A percentile compares a stretch with the other conserved stretches of the same genome.
Conservation (phyloP, 2,113 vertebrate genomes). For the Apodemus sylvaticus region DNA sequence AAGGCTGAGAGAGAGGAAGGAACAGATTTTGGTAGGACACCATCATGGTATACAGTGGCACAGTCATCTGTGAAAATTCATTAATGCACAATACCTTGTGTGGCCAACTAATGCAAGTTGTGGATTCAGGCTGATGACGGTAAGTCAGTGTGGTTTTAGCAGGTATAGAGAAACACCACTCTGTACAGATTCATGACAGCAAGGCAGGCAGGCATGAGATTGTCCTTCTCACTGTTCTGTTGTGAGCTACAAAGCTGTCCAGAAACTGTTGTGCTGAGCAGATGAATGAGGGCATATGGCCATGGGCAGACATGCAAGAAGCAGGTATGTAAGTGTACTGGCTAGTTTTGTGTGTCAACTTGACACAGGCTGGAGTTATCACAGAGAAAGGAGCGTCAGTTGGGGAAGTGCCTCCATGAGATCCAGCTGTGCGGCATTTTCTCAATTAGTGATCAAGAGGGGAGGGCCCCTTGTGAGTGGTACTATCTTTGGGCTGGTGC, state of each 20-base stretch:
- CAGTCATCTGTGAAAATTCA: neutral
- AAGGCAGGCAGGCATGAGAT: neutral
- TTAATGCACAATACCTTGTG: neutral
- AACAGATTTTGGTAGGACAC: fast-evolving
- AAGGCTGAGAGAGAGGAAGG: neutral
- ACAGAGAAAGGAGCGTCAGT: too few relatives aligned
- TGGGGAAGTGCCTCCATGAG: too few relatives aligned
- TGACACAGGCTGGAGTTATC: too few relatives aligned
- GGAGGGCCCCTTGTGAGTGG: too few relatives aligned
- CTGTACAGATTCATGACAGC: neutral
- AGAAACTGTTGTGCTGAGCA: neutral
- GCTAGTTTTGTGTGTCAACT: too few relatives aligned
- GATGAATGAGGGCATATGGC: neutral
- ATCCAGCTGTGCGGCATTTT: too few relatives aligned
- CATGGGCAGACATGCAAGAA: neutral
- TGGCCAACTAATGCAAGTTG: neutral
- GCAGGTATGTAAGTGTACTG: neutral
- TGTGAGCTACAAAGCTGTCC: neutral
- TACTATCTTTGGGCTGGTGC: too few relatives aligned
- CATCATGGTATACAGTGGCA: too few relatives aligned
- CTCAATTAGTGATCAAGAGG: too few relatives aligned
- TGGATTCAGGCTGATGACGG: neutral
- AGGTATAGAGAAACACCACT: fast-evolving
- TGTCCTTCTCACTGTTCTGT: too few relatives aligned
- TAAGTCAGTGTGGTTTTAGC: neutral